phyloP scores from a whole-genome alignment of 2,113 vertebrate genomes.

The Neotragus pygmaeus region DNA sequence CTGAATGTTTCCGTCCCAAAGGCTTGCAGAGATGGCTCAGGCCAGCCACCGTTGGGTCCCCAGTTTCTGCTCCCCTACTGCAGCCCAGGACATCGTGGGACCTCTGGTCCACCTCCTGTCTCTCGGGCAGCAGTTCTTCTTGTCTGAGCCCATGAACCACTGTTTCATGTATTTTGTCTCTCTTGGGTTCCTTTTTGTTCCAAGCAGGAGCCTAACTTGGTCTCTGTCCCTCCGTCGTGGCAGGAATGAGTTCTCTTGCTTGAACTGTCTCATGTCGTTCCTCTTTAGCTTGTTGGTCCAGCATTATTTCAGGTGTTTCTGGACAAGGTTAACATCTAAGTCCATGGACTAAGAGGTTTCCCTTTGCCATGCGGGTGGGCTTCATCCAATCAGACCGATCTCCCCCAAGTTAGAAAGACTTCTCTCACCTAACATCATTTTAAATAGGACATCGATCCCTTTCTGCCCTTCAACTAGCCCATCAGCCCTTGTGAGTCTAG shows the following conservation, averaged over 20 bases:
- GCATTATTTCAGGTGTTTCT: not conserved
- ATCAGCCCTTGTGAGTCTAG: not conserved
- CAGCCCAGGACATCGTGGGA: not conserved
- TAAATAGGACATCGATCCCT: no score
- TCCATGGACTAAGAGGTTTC: accelerated
- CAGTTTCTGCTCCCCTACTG: accelerated
- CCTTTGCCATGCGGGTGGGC: not conserved
- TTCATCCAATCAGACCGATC: not conserved
- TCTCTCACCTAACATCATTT: not conserved
- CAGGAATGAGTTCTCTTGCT: not conserved
- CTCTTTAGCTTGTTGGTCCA: not conserved
- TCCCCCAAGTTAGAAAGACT: not conserved
- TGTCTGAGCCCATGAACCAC: not conserved
- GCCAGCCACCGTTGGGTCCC: accelerated
- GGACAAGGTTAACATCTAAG: not conserved
- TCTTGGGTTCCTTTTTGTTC: not conserved
- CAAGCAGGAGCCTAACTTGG: not conserved
- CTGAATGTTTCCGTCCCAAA: accelerated
- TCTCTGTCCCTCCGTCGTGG: not conserved
- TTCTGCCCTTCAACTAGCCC: not conserved
- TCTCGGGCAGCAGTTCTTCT: not conserved
- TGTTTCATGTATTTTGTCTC: not conserved
- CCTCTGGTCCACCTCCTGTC: not conserved
- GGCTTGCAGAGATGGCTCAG: not conserved
- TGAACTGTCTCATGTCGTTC: not conserved